Conservation (phyloP, 2,888 invertebrate genomes). For the Pristionchus arcanus region DNA sequence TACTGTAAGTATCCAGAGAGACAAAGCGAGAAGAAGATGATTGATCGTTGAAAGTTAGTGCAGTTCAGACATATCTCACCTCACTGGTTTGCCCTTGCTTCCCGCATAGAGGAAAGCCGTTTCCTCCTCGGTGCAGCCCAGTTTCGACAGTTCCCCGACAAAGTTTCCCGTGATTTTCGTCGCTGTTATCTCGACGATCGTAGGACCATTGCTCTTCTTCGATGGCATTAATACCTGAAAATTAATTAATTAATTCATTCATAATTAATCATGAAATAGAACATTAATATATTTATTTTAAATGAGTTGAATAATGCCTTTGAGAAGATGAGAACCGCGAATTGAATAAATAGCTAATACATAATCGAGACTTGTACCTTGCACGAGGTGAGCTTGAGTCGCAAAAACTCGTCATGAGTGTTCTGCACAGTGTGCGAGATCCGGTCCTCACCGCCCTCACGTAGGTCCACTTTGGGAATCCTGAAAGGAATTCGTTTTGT, state of each 20-base stretch:
- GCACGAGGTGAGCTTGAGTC: constrained; percentile 62
- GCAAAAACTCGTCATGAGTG: constrained; percentile 71
- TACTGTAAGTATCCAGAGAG: too few relatives aligned
- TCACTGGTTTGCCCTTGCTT: constrained; percentile 42
- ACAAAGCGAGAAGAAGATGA: too few relatives aligned
- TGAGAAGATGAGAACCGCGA: too few relatives aligned
- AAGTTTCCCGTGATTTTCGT: constrained; percentile 56
- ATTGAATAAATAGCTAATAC: too few relatives aligned
- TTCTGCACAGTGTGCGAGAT: constrained; percentile 63
- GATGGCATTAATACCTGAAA: constrained; percentile 33
- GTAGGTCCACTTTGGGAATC: constrained; percentile 70
- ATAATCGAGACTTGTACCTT: neutral
- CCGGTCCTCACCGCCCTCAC: constrained; percentile 61
- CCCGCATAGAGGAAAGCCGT: constrained; percentile 57
- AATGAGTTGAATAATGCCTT: too few relatives aligned
- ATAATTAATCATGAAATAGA: too few relatives aligned
- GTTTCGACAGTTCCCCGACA: constrained; percentile 54
- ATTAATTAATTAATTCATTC: neutral
- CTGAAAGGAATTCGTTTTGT: constrained; percentile 50
- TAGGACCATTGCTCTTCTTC: constrained; percentile 49
- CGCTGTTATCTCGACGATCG: constrained; percentile 45
- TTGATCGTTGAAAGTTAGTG: neutral
- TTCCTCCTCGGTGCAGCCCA: constrained; percentile 56
- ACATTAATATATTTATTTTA: too few relatives aligned
- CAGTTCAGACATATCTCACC: neutral